Evolutionary conservation across 2,113 vertebrate species (phyloP).

Genomic region (Otis tarda): DNA sequence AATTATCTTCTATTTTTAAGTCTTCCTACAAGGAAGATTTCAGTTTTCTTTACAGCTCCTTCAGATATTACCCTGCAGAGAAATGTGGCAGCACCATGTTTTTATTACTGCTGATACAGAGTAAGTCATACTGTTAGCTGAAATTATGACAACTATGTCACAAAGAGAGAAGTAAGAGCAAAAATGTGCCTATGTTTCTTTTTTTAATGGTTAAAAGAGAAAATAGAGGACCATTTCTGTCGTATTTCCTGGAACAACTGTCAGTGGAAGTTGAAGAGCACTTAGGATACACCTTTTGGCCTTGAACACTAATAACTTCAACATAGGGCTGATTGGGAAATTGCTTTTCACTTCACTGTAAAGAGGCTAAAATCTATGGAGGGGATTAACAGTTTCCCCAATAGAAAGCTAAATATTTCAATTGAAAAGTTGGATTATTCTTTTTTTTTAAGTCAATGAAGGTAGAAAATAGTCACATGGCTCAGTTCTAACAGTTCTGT

Average conservation of each 20-base stretch:
- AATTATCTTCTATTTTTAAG: neutral
- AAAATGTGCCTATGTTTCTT: neutral
- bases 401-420: neutral
- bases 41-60: neutral
- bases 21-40: neutral
- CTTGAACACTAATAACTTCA: neutral
- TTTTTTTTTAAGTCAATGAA: neutral
- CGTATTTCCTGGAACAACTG: constrained; percentile 27
- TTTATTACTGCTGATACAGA: constrained; percentile 10
- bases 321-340: neutral
- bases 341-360: neutral
- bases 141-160: neutral
- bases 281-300: neutral
- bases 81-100: neutral
- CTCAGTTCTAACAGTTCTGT: neutral
- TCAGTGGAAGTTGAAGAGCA: neutral
- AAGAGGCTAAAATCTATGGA: neutral
- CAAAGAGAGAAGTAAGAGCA: neutral
- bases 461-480: neutral
- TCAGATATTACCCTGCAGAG: neutral
- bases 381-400: neutral
- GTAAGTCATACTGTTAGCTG: neutral
- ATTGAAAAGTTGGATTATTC: neutral
- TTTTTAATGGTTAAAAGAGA: neutral
- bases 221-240: neutral